Base-by-base conservation (phyloP, 1,140 invertebrate genomes). In the Drosophila ohnishii region DNA sequence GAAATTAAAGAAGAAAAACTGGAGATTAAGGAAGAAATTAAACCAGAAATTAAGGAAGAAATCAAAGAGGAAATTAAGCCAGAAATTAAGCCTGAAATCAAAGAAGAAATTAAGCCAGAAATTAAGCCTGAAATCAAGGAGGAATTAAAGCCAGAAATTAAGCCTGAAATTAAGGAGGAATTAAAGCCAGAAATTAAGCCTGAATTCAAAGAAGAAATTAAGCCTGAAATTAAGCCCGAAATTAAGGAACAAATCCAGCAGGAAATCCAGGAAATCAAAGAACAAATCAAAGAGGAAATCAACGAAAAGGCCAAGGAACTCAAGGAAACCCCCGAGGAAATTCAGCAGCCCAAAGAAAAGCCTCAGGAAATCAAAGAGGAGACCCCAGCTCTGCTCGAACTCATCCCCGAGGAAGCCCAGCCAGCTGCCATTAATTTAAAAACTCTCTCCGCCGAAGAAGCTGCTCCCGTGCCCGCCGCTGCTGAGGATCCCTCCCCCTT, bases 361-460 rank as follows among this genome's bases (percentile, higher is more conserved):
- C 45, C 50, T 11, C 5, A 40, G 0, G 35, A 63, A 19, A 60
- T 25, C 56, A 37, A 67, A 35, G 53, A 58, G 3, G 62, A 60
- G 28, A 32, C 51, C 3, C 51, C 51, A 22, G 51, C 51, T 1
- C 51, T 53, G 2, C 19, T 53, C 3, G 51, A 22, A 35, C 51
- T 40, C 2, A 42, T 63, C 10, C 35, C 50, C n/a, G 55, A 28
- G 7, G 63, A 66, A 13, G 56, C 51, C 51, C 5, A 65, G 22
- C 48, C 60, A 9, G 28, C 44, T 1, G 37, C 63, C 13, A 19
- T 45, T 2, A 32, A 57, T 5, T 13, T 88, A 1, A 87, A 88
- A 32, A 19, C 64, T 0, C 70, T 80, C 44, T 40, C 69, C 1
- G 65, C 60, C 22, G 83, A 70, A 6, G 81, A 73, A 5, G 0